Percentiles rank a stretch among this genome's conserved stretches.
phyloP scores from a whole-genome alignment of 2,113 vertebrate genomes.

The Myrmecobius fasciatus region DNA sequence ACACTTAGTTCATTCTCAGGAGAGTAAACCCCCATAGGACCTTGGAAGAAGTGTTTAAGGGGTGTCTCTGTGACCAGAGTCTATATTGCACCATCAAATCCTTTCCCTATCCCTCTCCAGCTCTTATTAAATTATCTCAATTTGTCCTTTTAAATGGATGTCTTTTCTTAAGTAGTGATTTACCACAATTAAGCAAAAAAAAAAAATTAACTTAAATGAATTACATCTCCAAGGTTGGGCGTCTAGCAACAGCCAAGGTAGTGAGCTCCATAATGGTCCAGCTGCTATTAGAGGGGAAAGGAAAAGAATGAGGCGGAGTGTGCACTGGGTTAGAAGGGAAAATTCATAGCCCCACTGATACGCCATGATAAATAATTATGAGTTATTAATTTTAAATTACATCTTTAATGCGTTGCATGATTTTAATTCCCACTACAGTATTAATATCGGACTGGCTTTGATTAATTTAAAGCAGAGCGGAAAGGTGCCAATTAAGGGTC shows the following conservation, averaged over 20 bases:
- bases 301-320: slow-evolving; percentile 77
- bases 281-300: slow-evolving; percentile 81
- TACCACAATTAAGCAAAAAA: slow-evolving; percentile 66
- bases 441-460: slow-evolving; percentile 87
- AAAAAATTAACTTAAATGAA: slow-evolving; percentile 67
- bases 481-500: slow-evolving; percentile 84
- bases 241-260: slow-evolving; percentile 65
- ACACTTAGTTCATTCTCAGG: background rate
- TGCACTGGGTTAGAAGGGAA: slow-evolving; percentile 79
- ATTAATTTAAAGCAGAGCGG: slow-evolving; percentile 88
- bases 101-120: slow-evolving; percentile 50
- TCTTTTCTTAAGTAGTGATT: slow-evolving; percentile 82
- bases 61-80: slow-evolving; percentile 4
- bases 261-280: slow-evolving; percentile 73
- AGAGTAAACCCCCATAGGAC: background rate
- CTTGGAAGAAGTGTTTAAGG: slow-evolving; percentile 4
- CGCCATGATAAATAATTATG: slow-evolving; percentile 92
- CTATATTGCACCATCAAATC: slow-evolving; percentile 54
- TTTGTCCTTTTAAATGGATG: slow-evolving; percentile 82
- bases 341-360: slow-evolving; percentile 89
- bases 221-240: slow-evolving; percentile 72
- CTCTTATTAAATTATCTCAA: slow-evolving; percentile 81
- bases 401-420: slow-evolving; percentile 91
- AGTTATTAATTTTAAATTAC: slow-evolving; percentile 93
- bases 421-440: slow-evolving; percentile 89